Percentiles rank a stretch among this genome's conserved stretches.
phyloP scores from a whole-genome alignment of 2,888 invertebrate species.

The Drosophila hamatofila region DNA sequence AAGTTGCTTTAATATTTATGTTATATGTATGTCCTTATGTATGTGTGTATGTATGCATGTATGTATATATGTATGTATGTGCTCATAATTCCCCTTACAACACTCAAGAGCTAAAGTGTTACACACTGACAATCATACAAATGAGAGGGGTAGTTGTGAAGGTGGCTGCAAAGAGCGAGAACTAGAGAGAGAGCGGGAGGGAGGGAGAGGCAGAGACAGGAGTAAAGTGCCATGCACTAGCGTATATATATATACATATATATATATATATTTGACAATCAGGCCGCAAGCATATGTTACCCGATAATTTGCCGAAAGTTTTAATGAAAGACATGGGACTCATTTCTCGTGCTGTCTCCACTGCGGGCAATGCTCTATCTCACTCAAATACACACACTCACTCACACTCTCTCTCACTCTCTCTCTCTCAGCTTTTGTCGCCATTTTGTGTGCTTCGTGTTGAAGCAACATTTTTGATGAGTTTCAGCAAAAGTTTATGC shows the following conservation, averaged over 20 bases:
- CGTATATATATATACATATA: slow-evolving; percentile 1
- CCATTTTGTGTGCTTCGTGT: slow-evolving; percentile 66
- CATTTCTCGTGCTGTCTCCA: slow-evolving; percentile 78
- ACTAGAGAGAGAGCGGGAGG: neutral
- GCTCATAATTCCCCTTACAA: slow-evolving; percentile 69
- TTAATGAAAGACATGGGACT: slow-evolving; percentile 85
- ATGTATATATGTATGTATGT: slow-evolving; percentile 1
- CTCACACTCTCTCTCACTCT: neutral
- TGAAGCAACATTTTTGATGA: slow-evolving; percentile 74
- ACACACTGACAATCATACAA: slow-evolving; percentile 50
- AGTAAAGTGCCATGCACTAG: slow-evolving; percentile 2
- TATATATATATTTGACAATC: slow-evolving; percentile 68
- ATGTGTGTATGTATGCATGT: neutral
- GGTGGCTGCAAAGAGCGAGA: neutral
- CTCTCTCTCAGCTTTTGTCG: slow-evolving; percentile 58
- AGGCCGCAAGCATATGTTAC: slow-evolving; percentile 85
- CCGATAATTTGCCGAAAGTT: slow-evolving; percentile 85
- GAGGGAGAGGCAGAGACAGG: neutral
- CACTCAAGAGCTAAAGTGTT: slow-evolving; percentile 79
- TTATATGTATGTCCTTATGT: slow-evolving; percentile 3
- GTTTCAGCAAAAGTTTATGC: slow-evolving; percentile 64
- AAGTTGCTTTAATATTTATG: slow-evolving; percentile 71
- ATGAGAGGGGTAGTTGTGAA: slow-evolving; percentile 19
- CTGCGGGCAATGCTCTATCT: slow-evolving; percentile 22
- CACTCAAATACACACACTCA: neutral